Evolutionary conservation across 2,888 invertebrate genomes (phyloP).

Genomic region (Glomeris marginata): DNA sequence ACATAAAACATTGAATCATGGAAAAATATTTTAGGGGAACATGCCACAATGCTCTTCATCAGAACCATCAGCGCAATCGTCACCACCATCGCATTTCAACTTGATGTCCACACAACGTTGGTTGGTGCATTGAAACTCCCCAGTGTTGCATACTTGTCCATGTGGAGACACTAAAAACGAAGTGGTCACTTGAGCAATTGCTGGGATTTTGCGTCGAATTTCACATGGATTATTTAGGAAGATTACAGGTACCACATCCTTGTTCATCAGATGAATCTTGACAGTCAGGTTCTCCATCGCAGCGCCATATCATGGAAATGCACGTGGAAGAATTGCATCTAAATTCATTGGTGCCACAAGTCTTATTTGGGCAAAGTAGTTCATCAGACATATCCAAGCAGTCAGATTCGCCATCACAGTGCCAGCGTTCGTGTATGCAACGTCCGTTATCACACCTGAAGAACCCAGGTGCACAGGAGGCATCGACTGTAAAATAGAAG

Average conservation of each 20-base stretch:
- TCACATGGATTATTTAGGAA: no score
- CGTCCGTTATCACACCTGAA: slow-evolving; percentile 40
- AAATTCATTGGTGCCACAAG: slow-evolving; percentile 37
- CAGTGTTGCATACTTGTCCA: slow-evolving; percentile 9
- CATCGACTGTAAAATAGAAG: not conserved
- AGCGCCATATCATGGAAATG: slow-evolving; percentile 31
- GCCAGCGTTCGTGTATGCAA: slow-evolving; percentile 31
- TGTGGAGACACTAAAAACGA: slow-evolving; percentile 9
- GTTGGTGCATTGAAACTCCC: slow-evolving; percentile 15
- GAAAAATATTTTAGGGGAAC: no score
- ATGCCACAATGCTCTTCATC: slow-evolving; percentile 18
- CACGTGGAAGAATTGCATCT: slow-evolving; percentile 29
- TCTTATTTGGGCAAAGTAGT: slow-evolving; percentile 25
- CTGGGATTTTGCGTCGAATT: no score
- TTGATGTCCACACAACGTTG: slow-evolving; percentile 17
- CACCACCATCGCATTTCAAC: slow-evolving; percentile 18
- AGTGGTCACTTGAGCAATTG: no score
- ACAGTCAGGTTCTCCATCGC: slow-evolving; percentile 30
- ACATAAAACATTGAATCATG: no score
- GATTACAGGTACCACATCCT: slow-evolving; percentile 16
- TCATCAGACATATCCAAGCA: slow-evolving; percentile 38
- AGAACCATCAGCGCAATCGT: slow-evolving; percentile 19
- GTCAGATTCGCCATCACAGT: slow-evolving; percentile 39
- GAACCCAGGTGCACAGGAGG: slow-evolving; percentile 21
- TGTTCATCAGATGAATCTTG: slow-evolving; percentile 34